phyloP scores from a whole-genome alignment of 2,113 vertebrate species.

The Serinus canaria region DNA sequence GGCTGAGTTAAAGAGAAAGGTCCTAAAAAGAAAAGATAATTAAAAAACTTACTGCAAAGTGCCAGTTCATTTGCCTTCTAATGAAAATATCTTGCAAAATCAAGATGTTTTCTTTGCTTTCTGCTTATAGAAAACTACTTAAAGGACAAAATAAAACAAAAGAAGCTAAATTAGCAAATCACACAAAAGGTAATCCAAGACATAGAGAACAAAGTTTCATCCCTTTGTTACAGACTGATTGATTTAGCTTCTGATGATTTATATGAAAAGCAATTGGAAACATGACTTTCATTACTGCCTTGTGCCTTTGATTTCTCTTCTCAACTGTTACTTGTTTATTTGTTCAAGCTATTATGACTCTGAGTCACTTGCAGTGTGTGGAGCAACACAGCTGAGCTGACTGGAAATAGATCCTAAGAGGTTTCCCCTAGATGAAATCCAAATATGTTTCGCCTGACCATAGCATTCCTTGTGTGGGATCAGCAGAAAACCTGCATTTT shows the following conservation, averaged over 20 bases:
- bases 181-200: not conserved
- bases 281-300: slow-evolving; percentile 17
- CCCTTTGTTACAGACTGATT: not conserved
- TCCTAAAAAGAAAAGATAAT: not conserved
- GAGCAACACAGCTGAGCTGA: not conserved
- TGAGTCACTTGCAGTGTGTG: slow-evolving; percentile 20
- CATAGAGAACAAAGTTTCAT: not conserved
- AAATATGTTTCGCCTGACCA: not conserved
- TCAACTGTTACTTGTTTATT: slow-evolving; percentile 39
- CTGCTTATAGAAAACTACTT: not conserved
- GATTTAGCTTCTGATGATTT: not conserved
- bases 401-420: not conserved
- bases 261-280: not conserved
- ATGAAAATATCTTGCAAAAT: not conserved
- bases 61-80: not conserved
- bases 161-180: not conserved
- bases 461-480: not conserved
- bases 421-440: not conserved
- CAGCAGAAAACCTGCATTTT: not conserved
- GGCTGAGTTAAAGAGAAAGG: not conserved
- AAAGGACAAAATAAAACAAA: not conserved
- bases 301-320: slow-evolving; percentile 30
- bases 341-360: slow-evolving; percentile 24
- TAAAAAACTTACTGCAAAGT: not conserved
- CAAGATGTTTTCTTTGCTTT: not conserved